Evolutionary conservation across 2,888 invertebrate genomes (phyloP).

Genomic region (Stenodera caucasica): DNA sequence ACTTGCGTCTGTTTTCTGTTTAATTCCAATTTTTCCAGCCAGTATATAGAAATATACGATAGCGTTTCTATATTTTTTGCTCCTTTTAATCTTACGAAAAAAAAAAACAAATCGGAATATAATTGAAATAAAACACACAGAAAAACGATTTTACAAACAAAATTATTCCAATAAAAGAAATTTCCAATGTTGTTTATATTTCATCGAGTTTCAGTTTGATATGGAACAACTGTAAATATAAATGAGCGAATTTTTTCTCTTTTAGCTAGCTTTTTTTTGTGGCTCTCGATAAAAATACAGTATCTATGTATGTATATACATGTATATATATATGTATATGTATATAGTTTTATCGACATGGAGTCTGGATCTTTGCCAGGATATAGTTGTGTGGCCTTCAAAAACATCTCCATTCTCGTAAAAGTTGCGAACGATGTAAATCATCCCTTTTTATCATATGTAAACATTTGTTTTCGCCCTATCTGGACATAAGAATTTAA

Average conservation of each 20-base stretch:
- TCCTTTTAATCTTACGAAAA: not conserved
- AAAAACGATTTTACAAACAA: not conserved
- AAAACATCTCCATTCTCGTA: constrained; percentile 11
- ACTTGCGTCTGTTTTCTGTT: constrained; percentile 5
- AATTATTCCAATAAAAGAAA: constrained; percentile 3
- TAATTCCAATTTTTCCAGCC: no score
- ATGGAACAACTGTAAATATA: constrained; percentile 11
- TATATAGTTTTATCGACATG: not conserved
- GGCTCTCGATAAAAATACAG: no score
- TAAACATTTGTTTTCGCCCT: constrained; percentile 7
- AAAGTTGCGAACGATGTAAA: constrained; percentile 10
- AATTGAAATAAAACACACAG: not conserved
- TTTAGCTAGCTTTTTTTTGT: not conserved
- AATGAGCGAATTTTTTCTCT: not conserved
- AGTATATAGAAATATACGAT: no score
- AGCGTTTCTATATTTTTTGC: no score
- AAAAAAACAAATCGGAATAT: not conserved
- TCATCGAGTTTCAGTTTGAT: not conserved
- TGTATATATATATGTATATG: not conserved
- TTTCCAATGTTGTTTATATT: constrained; percentile 8
- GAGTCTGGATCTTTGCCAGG: constrained; percentile 8
- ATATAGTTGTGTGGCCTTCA: constrained; percentile 1
- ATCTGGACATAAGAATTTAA: not conserved
- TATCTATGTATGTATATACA: not conserved
- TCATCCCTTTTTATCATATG: constrained; percentile 11